Evolutionary conservation across 2,797 vertebrate species (phyloP).

Genomic region (Manis javanica): DNA sequence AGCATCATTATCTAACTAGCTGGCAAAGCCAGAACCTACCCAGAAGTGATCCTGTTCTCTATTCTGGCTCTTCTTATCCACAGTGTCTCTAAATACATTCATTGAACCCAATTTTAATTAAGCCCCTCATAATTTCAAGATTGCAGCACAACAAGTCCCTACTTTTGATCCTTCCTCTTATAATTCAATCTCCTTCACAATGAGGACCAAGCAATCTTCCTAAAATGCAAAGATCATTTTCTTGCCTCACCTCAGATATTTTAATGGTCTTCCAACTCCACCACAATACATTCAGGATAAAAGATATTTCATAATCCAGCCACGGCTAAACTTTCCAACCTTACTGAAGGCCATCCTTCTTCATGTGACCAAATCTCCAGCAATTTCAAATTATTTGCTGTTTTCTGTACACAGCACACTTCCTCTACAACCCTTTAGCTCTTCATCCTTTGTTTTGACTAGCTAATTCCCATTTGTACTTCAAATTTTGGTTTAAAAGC

Average conservation of each 20-base stretch:
- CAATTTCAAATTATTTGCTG: background rate
- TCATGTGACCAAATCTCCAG: background rate
- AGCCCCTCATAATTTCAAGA: background rate
- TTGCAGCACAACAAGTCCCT: background rate
- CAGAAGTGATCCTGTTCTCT: background rate
- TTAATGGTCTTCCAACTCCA: background rate
- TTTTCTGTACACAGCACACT: background rate
- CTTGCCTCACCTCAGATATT: background rate
- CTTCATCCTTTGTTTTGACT: background rate
- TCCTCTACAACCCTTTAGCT: background rate
- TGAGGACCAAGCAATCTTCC: background rate
- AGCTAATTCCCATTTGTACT: background rate
- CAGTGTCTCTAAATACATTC: background rate
- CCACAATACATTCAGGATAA: background rate
- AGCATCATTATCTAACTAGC: background rate
- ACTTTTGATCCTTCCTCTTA: background rate
- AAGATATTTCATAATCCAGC: background rate
- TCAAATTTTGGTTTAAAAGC: constrained; percentile 38
- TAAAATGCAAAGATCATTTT: background rate
- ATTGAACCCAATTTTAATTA: background rate
- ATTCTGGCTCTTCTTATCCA: background rate
- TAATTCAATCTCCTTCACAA: background rate
- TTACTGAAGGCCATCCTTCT: background rate
- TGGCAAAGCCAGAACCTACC: background rate
- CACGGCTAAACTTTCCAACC: background rate